Evolutionary conservation across 37 sponge, comb jelly and placozoan genomes (phyloP), one percentile per base, ranked within the genome.

Genomic region (Crambe crambe): DNA sequence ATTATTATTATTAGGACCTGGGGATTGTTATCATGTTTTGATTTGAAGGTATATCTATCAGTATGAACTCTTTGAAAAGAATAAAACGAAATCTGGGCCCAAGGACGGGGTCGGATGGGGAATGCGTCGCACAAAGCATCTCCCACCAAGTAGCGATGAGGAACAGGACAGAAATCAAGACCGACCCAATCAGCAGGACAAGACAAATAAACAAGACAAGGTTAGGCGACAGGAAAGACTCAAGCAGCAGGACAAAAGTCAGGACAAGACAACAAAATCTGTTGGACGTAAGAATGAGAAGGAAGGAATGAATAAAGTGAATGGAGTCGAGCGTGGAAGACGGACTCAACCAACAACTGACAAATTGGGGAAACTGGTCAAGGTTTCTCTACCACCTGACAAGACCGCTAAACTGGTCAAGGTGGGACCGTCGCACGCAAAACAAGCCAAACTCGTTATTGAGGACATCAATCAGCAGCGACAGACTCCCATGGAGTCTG

Each of bases 11-110:
- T n/a, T n/a, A n/a, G n/a, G n/a, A n/a, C n/a, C n/a, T n/a, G n/a
- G n/a, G n/a, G 51, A 30, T 8, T 63, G 29, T 63, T 31, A 37
- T 3, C 1, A 0, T 6, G 59, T 56, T 12, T 29, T 30, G 20
- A 18, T 40, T 67, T 80, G 25, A 51, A 91, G 91, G 64, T 79
- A 87, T 62, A 76, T 92, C 22, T 69, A 77, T 40, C 81, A 59
- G 5, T 92, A 85, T 87, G 87, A 86, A 68, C 3, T 58, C 23
- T n/a, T 64, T 35, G 79, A 86, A 56, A 78, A 82, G 65, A 41
- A 54, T 47, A 85, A 77, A 58, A n/a, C n/a, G n/a, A n/a, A n/a
- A n/a, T n/a, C n/a, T n/a, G n/a, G n/a, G n/a, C 6, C 30, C 15
- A 9, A 8, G 6, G 15, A 62, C 60, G 37, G 51, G 12, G 51